Evolutionary conservation across 1,140 invertebrate species (phyloP).

Genomic region (Protaetia brevitarsis): DNA sequence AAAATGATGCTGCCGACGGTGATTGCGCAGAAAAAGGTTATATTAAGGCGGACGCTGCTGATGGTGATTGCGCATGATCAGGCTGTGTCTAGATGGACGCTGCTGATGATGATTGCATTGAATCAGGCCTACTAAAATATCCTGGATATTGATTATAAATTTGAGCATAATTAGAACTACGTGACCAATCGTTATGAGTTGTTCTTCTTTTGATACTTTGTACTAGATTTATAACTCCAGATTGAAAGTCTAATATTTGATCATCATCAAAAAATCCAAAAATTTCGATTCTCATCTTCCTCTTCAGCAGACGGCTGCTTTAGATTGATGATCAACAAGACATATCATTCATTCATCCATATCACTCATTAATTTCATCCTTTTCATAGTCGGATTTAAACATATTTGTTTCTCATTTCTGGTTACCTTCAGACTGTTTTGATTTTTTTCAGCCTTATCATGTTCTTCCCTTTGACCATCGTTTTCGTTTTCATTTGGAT

Average conservation of each 20-base stretch:
- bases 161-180: no score
- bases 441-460: background rate
- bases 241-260: conserved; percentile 5
- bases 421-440: background rate
- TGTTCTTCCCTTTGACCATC: background rate
- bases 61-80: no score
- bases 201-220: no score
- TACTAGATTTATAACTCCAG: background rate
- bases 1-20: no score
- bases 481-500: background rate
- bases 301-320: background rate
- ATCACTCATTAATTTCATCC: background rate
- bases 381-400: background rate
- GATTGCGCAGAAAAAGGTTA: background rate
- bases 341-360: background rate
- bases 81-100: background rate
- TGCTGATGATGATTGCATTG: background rate
- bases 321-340: background rate
- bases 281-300: background rate
- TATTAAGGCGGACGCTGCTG: background rate
- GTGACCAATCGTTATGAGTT: no score
- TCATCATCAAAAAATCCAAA: background rate
- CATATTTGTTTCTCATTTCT: background rate
- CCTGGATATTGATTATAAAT: conserved; percentile 17
- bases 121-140: background rate